Percentiles rank a stretch among this genome's conserved stretches.
Evolutionary conservation across 2,797 vertebrate species (phyloP).

Genomic region (Zalophus californianus): DNA sequence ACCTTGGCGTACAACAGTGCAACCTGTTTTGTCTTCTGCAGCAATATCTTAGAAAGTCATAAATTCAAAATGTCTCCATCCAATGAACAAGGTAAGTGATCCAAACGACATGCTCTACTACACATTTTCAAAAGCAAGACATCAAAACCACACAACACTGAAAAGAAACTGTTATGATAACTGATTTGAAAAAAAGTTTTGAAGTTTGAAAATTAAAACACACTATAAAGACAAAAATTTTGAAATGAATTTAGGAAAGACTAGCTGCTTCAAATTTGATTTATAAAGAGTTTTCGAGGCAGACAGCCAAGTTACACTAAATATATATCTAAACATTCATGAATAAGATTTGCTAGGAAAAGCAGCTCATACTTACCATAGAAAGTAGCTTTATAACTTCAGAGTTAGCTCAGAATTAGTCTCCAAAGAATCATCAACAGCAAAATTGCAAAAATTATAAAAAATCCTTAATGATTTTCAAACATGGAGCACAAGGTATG

Average conservation of each 20-base stretch:
- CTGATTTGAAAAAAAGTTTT: not conserved
- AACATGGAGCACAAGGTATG: not conserved
- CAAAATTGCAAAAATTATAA: not conserved
- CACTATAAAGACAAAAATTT: not conserved
- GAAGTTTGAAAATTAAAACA: slow-evolving; percentile 2
- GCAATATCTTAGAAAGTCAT: not conserved
- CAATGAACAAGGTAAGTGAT: not conserved
- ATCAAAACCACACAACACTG: not conserved
- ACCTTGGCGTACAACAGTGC: not conserved
- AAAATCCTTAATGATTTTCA: not conserved
- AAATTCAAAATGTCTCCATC: not conserved
- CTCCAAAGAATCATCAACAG: not conserved
- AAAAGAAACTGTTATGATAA: not conserved
- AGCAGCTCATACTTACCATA: not conserved
- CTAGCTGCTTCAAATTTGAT: not conserved
- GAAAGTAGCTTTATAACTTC: not conserved
- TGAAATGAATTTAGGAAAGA: not conserved
- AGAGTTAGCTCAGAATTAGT: not conserved
- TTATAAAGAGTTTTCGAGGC: not conserved
- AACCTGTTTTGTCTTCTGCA: not conserved
- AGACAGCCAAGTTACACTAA: not conserved
- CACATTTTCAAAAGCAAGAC: not conserved
- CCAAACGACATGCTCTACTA: not conserved
- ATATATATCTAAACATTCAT: not conserved
- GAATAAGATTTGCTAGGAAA: not conserved